phyloP scores from a whole-genome alignment of 1,140 invertebrate species.

The Tetranychus urticae region DNA sequence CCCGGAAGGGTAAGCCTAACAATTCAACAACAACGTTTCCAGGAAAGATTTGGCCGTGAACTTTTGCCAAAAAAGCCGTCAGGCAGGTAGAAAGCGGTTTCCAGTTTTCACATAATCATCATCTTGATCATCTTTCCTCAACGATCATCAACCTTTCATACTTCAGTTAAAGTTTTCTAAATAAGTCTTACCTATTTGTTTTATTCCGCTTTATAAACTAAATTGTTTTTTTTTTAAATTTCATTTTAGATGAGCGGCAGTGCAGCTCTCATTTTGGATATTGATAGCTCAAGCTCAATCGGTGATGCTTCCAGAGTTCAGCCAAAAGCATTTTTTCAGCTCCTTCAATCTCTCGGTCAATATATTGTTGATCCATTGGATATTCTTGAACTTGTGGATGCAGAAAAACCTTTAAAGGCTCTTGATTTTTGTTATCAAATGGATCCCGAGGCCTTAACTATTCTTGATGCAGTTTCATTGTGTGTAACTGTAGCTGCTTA shows the following conservation, averaged over 20 bases:
- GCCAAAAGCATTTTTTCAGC: constrained; percentile 15
- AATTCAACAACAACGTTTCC: too few relatives aligned
- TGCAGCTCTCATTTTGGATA: constrained; percentile 81
- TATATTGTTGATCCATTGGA: constrained; percentile 79
- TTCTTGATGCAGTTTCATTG: constrained; percentile 74
- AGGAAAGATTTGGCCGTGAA: too few relatives aligned
- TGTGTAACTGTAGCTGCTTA: constrained; percentile 96
- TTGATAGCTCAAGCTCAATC: constrained; percentile 37
- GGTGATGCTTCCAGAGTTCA: constrained; percentile 23
- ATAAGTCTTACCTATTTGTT: too few relatives aligned
- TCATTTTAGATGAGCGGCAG: constrained; percentile 81
- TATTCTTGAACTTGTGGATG: constrained; percentile 80
- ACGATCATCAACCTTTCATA: too few relatives aligned
- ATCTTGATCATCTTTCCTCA: too few relatives aligned
- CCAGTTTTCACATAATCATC: too few relatives aligned
- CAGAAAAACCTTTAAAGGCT: constrained; percentile 83
- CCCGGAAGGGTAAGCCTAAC: too few relatives aligned
- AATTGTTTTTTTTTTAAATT: too few relatives aligned
- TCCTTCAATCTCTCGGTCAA: constrained; percentile 47
- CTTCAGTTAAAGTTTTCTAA: too few relatives aligned
- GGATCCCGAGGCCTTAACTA: constrained; percentile 76
- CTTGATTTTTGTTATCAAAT: constrained; percentile 93
- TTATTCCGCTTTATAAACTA: too few relatives aligned
- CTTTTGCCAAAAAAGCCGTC: too few relatives aligned
- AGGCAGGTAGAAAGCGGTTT: too few relatives aligned